Base-by-base conservation (phyloP, 2,888 invertebrate genomes). In the Heliconius hortense region DNA sequence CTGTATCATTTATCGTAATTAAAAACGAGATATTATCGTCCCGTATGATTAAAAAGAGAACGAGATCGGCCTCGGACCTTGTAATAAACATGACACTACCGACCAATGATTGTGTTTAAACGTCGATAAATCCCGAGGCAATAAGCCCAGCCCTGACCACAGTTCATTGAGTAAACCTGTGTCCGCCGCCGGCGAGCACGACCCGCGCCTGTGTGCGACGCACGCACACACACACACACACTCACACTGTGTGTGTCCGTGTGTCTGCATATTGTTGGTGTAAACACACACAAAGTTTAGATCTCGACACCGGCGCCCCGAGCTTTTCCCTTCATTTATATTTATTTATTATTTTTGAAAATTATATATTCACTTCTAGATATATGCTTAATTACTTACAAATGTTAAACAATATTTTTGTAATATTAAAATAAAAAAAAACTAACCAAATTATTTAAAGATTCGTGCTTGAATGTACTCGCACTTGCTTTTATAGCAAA, bases 121-220 rank as follows among this genome's bases (percentile, higher is more conserved):
- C 79, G 79, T 82, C 81, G 81, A 82, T 81, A 83, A 79, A 77
- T 81, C 77, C 76, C 77, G 74, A 74, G 77, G 79, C 77, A 80
- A 79, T 82, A 79, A 77, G 78, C 78, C 81, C 85, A 84, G 84
- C 86, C 83, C 86, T 86, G 81, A 80, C 81, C 82, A 82, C 86
- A 85, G 87, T 91, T 90, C 90, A 91, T 92, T 92, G 90, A 91
- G 90, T 88, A 91, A 90, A 90, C 87, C 86, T 86, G 88, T 87
- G 89, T 86, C 83, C 82, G 75, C 72, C 73, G 77, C 81, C 87
- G 85, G 59, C 77, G 70, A 64, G 67, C 77, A 76, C 76, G 76
- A 73, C 53, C 85, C 59, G 39, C 43, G 71, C 21, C 35, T 60
- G 60, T 60, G 60, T 43, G 71, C 35, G 28, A 77, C 53, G 63